phyloP scores from a whole-genome alignment of 2,113 vertebrate genomes.

The Etheostoma cragini region DNA sequence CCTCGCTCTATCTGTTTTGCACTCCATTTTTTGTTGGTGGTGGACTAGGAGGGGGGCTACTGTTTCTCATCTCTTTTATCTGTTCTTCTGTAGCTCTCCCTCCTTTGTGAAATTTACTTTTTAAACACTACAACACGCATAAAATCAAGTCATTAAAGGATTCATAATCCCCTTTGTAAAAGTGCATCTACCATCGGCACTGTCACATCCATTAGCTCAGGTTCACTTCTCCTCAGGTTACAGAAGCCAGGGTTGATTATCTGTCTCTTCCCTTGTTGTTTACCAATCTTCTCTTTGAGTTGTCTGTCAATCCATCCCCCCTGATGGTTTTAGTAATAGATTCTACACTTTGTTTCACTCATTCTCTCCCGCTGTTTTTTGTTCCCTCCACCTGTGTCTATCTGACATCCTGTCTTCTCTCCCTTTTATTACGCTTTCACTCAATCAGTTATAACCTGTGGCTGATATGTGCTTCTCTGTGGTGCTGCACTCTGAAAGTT shows the following conservation, averaged over 20 bases:
- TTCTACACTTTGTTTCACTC: slow-evolving; percentile 51
- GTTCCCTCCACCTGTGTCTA: slow-evolving; percentile 39
- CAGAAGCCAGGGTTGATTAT: slow-evolving; percentile 14
- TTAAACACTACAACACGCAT: slow-evolving; percentile 11
- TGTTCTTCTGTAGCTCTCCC: background rate
- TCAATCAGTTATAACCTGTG: slow-evolving; percentile 8
- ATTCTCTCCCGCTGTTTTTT: slow-evolving; percentile 23
- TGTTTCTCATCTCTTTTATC: slow-evolving; percentile 15
- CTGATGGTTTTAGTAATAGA: slow-evolving; percentile 60
- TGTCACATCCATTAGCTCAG: slow-evolving; percentile 29
- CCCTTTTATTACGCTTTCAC: slow-evolving; percentile 30
- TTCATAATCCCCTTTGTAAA: slow-evolving; percentile 46
- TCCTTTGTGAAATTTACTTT: slow-evolving; percentile 33
- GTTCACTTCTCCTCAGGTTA: slow-evolving; percentile 26
- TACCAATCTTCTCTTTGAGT: slow-evolving; percentile 49
- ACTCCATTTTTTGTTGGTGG: background rate
- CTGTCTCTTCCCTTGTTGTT: slow-evolving; percentile 47
- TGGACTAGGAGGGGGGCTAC: background rate
- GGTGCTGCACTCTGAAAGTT: background rate
- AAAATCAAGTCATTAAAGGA: slow-evolving; percentile 20
- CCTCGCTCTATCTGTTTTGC: background rate
- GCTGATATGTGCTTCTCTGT: slow-evolving; percentile 11
- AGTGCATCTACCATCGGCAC: background rate
- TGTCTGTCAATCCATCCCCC: slow-evolving; percentile 53
- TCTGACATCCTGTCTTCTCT: slow-evolving; percentile 30